phyloP scores from a whole-genome alignment of 2,888 invertebrate species.

The Drosophila parthenogenetica region DNA sequence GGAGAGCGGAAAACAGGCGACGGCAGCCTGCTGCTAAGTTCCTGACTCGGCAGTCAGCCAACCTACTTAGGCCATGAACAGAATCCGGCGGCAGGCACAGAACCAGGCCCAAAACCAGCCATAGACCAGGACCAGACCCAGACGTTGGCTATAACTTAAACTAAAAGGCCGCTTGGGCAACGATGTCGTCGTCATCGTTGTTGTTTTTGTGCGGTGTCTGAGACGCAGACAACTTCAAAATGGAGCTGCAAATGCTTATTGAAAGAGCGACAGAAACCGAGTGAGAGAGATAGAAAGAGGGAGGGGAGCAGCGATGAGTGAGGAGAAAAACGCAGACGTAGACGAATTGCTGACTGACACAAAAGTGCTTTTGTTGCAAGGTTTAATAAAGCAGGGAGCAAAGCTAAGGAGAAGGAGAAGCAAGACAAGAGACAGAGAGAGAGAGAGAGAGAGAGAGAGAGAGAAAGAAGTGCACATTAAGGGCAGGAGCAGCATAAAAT shows the following conservation, averaged over 20 bases:
- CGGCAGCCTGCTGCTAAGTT: constrained; percentile 9
- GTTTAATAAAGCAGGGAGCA: constrained; percentile 65
- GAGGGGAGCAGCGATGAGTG: neutral
- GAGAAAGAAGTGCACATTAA: constrained; percentile 2
- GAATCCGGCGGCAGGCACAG: constrained; percentile 25
- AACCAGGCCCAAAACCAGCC: constrained; percentile 26
- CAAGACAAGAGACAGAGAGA: neutral
- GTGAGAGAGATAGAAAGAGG: neutral
- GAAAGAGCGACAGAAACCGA: neutral
- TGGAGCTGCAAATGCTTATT: constrained; percentile 49
- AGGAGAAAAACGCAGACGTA: constrained; percentile 47
- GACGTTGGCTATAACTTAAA: constrained; percentile 73
- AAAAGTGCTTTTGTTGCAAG: constrained; percentile 81
- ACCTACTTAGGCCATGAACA: constrained; percentile 67
- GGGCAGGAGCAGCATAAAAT: constrained; percentile 1
- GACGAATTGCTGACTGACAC: constrained; percentile 75
- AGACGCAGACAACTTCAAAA: constrained; percentile 81
- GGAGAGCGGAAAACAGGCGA: neutral
- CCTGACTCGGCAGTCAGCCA: constrained; percentile 54
- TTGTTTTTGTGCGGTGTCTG: constrained; percentile 65
- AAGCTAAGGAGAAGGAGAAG: neutral
- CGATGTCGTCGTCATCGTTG: constrained; percentile 28
- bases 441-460: neutral
- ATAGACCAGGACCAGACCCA: constrained; percentile 40
- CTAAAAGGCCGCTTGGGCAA: constrained; percentile 75